Percentiles rank a stretch among this genome's conserved stretches.
Evolutionary conservation across 2,888 invertebrate species (phyloP).

Genomic region (Nemotelus nigrinus): DNA sequence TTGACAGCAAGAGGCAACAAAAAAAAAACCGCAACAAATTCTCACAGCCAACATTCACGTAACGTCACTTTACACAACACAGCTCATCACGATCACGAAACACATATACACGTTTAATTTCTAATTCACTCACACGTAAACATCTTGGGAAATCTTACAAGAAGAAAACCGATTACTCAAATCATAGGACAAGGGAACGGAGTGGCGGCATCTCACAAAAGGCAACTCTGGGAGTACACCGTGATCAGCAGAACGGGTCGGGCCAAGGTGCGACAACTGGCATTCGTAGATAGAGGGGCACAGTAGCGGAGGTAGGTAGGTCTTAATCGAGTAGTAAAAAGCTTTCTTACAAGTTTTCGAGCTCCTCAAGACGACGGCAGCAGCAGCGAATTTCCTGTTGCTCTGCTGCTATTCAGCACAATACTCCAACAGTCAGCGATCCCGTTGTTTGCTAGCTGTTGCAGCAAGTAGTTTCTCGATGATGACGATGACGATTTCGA

Average conservation of each 20-base stretch:
- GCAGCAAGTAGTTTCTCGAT: conserved; percentile 8
- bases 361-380: not conserved
- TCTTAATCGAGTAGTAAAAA: conserved; percentile 16
- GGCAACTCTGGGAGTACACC: not conserved
- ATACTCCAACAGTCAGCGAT: conserved; percentile 22
- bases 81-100: too few relatives aligned
- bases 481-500: conserved; percentile 20
- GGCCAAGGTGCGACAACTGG: too few relatives aligned
- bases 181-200: not conserved
- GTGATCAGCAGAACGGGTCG: too few relatives aligned
- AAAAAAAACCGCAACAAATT: too few relatives aligned
- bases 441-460: not conserved
- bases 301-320: not conserved
- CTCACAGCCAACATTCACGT: too few relatives aligned
- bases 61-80: too few relatives aligned
- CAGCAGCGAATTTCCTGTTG: not conserved
- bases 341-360: conserved; percentile 35
- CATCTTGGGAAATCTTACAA: not conserved
- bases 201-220: conserved; percentile 24
- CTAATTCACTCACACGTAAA: too few relatives aligned
- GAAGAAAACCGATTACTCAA: conserved; percentile 5
- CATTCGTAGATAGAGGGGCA: not conserved
- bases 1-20: too few relatives aligned
- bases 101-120: too few relatives aligned
- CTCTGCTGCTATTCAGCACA: conserved; percentile 15